A percentile compares a stretch with the other conserved stretches of the same genome.
phyloP scores from a whole-genome alignment of 2,113 vertebrate species.

The Muscicapa adusta region DNA sequence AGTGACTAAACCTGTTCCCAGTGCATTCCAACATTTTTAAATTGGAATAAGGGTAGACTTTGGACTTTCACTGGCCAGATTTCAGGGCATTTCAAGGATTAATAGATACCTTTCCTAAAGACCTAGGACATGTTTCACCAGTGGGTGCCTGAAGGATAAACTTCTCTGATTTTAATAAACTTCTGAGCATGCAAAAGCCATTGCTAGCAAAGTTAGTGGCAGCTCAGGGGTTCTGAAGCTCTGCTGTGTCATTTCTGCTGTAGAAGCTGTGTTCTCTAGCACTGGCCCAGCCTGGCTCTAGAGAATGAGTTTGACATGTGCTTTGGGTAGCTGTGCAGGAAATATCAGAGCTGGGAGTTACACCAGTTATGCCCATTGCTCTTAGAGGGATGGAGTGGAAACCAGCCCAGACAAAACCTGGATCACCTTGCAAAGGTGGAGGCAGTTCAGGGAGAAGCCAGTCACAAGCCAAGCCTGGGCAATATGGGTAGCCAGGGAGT shows the following conservation, averaged over 20 bases:
- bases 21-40: neutral
- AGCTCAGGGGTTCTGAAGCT: neutral
- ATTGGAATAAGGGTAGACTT: neutral
- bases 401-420: neutral
- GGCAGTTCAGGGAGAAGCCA: neutral
- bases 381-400: neutral
- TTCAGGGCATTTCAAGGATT: neutral
- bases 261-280: neutral
- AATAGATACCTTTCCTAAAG: neutral
- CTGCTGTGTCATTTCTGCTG: neutral
- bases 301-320: neutral
- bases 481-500: neutral
- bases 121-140: neutral
- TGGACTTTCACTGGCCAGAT: neutral
- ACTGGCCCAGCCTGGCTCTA: neutral
- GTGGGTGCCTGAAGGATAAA: neutral
- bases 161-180: neutral
- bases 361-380: accelerated
- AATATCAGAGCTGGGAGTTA: neutral
- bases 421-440: neutral
- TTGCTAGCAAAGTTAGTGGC: neutral
- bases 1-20: neutral
- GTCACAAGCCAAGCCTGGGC: neutral
- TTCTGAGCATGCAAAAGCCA: neutral
- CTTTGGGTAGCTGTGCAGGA: neutral